Evolutionary conservation across 2,888 invertebrate species (phyloP).

Genomic region (Calameuta pallipes): DNA sequence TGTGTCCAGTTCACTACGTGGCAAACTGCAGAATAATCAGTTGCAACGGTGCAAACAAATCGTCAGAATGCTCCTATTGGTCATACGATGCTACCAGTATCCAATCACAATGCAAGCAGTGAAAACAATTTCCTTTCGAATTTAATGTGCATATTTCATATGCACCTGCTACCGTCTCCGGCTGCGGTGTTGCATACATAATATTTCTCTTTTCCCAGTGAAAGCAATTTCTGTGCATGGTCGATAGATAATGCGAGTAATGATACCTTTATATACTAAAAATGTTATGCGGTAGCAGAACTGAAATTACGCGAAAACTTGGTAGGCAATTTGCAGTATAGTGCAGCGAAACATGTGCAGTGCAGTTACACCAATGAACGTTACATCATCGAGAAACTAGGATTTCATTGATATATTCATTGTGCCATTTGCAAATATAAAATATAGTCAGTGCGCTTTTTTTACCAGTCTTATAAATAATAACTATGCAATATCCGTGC

Average conservation of each 20-base stretch:
- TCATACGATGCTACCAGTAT: background rate
- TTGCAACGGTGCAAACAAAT: background rate
- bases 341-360: background rate
- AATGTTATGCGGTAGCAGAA: background rate
- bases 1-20: background rate
- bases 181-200: background rate
- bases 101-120: slow-evolving; percentile 3
- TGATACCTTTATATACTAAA: background rate
- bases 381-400: background rate
- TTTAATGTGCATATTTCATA: slow-evolving; percentile 15
- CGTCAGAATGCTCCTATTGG: background rate
- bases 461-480: too few relatives aligned
- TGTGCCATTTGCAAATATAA: too few relatives aligned
- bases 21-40: background rate
- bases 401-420: background rate
- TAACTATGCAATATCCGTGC: too few relatives aligned
- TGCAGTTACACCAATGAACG: background rate
- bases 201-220: background rate
- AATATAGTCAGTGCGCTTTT: background rate
- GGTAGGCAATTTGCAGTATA: background rate
- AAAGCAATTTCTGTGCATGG: background rate
- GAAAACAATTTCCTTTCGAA: slow-evolving; percentile 14
- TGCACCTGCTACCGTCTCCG: slow-evolving; percentile 5
- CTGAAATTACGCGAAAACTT: background rate
- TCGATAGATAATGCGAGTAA: background rate